Evolutionary conservation across 1,140 invertebrate genomes (phyloP).

Genomic region (Eupeodes corollae): DNA sequence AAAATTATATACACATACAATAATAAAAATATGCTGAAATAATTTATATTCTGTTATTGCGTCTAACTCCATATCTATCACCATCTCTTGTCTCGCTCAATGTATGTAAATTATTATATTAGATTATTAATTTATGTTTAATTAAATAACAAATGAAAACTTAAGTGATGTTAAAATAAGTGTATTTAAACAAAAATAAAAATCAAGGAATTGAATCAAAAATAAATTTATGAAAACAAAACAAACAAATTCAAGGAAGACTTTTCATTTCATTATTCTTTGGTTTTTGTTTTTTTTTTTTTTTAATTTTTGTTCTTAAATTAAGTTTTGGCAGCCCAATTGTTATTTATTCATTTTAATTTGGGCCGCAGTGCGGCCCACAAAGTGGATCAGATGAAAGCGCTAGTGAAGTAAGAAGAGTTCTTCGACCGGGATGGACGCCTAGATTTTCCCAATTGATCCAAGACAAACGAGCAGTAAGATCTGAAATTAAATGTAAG

Average conservation of each 20-base stretch:
- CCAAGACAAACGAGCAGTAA: constrained; percentile 94
- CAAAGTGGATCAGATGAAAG: constrained; percentile 64
- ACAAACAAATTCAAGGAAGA: constrained; percentile 4
- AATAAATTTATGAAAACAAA: background rate
- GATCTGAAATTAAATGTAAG: constrained; percentile 54
- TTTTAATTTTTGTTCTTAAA: too few relatives aligned
- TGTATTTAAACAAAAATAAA: background rate
- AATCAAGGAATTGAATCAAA: too few relatives aligned
- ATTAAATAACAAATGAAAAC: background rate
- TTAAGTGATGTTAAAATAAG: background rate
- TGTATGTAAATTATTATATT: background rate
- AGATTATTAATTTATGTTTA: too few relatives aligned
- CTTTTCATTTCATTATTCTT: background rate
- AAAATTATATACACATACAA: too few relatives aligned
- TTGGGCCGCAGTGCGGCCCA: constrained; percentile 25
- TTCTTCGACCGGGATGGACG: constrained; percentile 74
- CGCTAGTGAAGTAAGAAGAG: constrained; percentile 67
- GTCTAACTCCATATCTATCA: too few relatives aligned
- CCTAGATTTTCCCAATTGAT: constrained; percentile 98
- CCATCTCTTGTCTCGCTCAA: too few relatives aligned
- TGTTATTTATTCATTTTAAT: constrained; percentile 10
- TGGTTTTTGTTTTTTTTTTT: background rate
- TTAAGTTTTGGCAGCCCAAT: background rate
- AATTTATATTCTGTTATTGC: too few relatives aligned
- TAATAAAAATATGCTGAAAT: too few relatives aligned